Percentiles rank a stretch among this genome's conserved stretches.
These are phyloP conservation scores for Ectemnius lituratus DNA, from an alignment of 2,888 invertebrate species.

Conservation along the genomic window DNA sequence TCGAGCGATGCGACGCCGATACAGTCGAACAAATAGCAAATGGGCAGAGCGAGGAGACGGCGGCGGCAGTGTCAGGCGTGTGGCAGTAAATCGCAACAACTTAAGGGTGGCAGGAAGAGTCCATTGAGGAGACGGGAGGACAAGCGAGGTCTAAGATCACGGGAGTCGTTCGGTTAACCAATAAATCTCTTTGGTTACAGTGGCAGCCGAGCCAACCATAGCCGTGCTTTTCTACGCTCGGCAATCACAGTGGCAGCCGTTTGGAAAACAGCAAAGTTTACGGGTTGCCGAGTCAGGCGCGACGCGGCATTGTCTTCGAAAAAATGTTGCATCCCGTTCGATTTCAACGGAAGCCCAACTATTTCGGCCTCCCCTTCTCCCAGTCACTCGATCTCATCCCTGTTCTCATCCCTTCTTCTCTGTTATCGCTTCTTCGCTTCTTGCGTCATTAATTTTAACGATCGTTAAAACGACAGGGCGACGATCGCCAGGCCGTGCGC, in stretches of 20 bases:
- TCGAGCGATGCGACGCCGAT: conserved; percentile 23
- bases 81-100: not conserved
- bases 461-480: conserved; percentile 42
- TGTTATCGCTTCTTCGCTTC: conserved; percentile 14
- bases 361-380: not conserved
- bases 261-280: conserved; percentile 14
- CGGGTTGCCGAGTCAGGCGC: conserved; percentile 27
- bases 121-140: conserved; percentile 21
- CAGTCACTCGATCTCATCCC: not conserved
- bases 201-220: conserved; percentile 30
- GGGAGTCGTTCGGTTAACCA: conserved; percentile 35
- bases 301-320: conserved; percentile 9
- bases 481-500: conserved; percentile 34
- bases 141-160: conserved; percentile 18
- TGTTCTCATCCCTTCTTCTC: not conserved
- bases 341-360: conserved; percentile 7
- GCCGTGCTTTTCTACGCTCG: conserved; percentile 19
- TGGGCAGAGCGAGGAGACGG: conserved; percentile 13
- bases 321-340: conserved; percentile 13
- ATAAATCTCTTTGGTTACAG: conserved; percentile 23
- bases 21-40: conserved; percentile 29
- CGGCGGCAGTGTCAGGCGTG: not conserved
- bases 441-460: conserved; percentile 53
- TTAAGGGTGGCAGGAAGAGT: conserved; percentile 3
- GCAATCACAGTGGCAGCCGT: conserved; percentile 20